A percentile compares a stretch with the other conserved stretches of the same genome.
Conservation (phyloP, 2,113 vertebrate genomes). For the Corydoras sp. region DNA sequence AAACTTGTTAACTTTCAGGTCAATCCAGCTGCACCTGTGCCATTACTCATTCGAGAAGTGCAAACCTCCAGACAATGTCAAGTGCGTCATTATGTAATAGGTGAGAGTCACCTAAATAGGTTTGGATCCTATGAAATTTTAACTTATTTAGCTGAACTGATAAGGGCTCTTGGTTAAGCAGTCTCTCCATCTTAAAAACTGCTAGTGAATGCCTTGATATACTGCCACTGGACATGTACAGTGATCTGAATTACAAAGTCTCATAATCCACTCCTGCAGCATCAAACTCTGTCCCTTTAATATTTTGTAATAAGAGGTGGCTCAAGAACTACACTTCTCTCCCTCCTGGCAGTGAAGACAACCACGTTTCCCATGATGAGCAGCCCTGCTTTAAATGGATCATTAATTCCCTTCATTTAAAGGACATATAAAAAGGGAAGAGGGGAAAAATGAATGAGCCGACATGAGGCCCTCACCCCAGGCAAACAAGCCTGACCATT, state of each 20-base stretch:
- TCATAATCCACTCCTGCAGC: conserved; percentile 15
- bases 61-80: no score
- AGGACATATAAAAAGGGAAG: conserved; percentile 58
- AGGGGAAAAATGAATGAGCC: conserved; percentile 10
- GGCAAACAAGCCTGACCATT: conserved; percentile 59
- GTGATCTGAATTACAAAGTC: conserved; percentile 2
- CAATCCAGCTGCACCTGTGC: no score
- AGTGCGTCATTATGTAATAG: no score
- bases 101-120: no score
- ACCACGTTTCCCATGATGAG: conserved; percentile 47
- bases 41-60: no score
- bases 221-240: not conserved
- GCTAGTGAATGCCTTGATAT: not conserved
- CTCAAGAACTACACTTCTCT: conserved; percentile 13
- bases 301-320: conserved; percentile 26
- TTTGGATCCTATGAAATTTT: not conserved
- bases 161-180: not conserved
- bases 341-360: conserved; percentile 28
- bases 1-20: no score
- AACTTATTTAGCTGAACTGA: not conserved
- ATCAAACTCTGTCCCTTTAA: conserved; percentile 12
- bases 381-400: conserved; percentile 56
- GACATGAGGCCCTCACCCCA: conserved; percentile 59
- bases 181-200: not conserved
- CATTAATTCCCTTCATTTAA: conserved; percentile 70